A percentile compares a stretch with the other conserved stretches of the same genome.
phyloP scores from a whole-genome alignment of 64 coral and sea anemone genomes.

The Porites australiensis region DNA sequence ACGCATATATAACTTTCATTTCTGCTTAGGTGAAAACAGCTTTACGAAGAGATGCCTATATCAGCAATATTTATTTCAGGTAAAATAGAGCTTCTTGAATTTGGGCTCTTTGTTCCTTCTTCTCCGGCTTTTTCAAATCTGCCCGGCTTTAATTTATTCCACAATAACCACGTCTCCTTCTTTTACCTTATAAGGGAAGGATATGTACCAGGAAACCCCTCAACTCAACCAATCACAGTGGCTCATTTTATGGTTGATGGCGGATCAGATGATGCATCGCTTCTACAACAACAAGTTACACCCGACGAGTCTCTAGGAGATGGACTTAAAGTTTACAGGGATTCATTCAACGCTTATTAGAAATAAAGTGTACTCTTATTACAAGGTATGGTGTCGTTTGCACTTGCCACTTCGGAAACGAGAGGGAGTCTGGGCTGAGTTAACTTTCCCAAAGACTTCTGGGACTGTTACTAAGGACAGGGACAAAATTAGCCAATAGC shows the following conservation, averaged over 20 bases:
- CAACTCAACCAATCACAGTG: slow-evolving; percentile 78
- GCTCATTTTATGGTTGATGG: slow-evolving; percentile 99
- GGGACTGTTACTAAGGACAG: no score
- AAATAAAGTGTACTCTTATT: not conserved
- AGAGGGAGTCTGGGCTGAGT: no score
- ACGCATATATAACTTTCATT: not conserved
- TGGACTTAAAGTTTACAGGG: slow-evolving; percentile 99
- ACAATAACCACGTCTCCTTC: not conserved
- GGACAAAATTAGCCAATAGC: no score
- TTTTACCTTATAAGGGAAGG: slow-evolving; percentile 80
- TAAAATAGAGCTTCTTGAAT: not conserved
- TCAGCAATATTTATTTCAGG: slow-evolving; percentile 60
- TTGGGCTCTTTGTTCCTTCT: no score
- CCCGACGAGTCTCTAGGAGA: slow-evolving; percentile 94
- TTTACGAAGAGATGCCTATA: slow-evolving; percentile 34
- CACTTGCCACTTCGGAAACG: no score
- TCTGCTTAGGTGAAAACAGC: slow-evolving; percentile 29
- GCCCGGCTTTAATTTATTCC: no score
- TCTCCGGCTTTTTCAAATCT: no score
- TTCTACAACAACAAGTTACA: slow-evolving; percentile 81
- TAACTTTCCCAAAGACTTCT: no score
- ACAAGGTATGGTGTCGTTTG: not conserved
- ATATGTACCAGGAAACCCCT: slow-evolving; percentile 88
- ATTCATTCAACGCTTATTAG: slow-evolving; percentile 98
- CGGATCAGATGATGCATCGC: slow-evolving; percentile 86